Evolutionary conservation across 2,113 vertebrate species (phyloP).

Genomic region (Ammodytes dubius): DNA sequence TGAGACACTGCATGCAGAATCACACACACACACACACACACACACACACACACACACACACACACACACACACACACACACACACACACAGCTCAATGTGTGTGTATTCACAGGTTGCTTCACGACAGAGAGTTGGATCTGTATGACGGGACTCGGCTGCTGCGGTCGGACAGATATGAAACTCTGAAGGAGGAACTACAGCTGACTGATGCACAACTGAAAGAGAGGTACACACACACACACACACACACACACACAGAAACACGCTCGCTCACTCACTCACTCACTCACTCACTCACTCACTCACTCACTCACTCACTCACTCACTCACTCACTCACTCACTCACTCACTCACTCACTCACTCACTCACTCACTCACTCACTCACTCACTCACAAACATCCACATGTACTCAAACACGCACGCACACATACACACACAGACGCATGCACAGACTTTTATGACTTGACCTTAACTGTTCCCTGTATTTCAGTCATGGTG

Average conservation of each 20-base stretch:
- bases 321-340: too few relatives aligned
- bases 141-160: slow-evolving; percentile 92
- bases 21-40: neutral
- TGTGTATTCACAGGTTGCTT: slow-evolving; percentile 86
- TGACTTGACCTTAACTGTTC: slow-evolving; percentile 25
- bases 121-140: slow-evolving; percentile 96
- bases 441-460: neutral
- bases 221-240: slow-evolving; percentile 84
- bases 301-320: too few relatives aligned
- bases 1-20: too few relatives aligned
- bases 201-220: slow-evolving; percentile 88
- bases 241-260: slow-evolving; percentile 10
- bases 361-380: too few relatives aligned
- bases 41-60: slow-evolving; percentile 8
- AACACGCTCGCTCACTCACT: too few relatives aligned
- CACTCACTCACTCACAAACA: too few relatives aligned
- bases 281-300: too few relatives aligned
- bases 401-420: slow-evolving; percentile 16
- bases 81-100: neutral
- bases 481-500: slow-evolving; percentile 2
- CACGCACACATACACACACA: neutral
- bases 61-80: slow-evolving; percentile 7
- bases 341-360: too few relatives aligned
- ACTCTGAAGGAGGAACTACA: slow-evolving; percentile 89
- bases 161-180: slow-evolving; percentile 93